phyloP scores from a whole-genome alignment of 2,888 invertebrate genomes.

The Caenorhabditis wallacei region DNA sequence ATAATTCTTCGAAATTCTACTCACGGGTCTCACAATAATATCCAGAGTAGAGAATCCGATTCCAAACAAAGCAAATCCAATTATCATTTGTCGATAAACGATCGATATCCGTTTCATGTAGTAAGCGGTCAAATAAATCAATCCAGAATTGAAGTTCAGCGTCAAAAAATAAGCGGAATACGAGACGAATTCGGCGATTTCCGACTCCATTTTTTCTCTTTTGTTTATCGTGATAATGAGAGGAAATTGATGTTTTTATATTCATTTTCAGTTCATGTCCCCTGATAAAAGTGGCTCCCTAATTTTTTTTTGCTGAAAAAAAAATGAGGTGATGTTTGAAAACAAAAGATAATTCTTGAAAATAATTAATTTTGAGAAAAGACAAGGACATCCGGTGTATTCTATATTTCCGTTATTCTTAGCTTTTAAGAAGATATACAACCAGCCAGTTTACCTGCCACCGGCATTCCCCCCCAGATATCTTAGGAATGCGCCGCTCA shows the following conservation, averaged over 20 bases:
- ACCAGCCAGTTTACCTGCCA: too few species aligned
- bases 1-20: neutral
- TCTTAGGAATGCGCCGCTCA: too few species aligned
- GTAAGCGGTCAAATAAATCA: slow-evolving; percentile 27
- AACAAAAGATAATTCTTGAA: neutral
- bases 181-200: slow-evolving; percentile 10
- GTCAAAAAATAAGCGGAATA: slow-evolving; percentile 15
- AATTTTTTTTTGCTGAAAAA: neutral
- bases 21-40: slow-evolving; percentile 44
- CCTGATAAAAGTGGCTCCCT: slow-evolving; percentile 2
- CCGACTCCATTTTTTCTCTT: slow-evolving; percentile 18
- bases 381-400: slow-evolving; percentile 10
- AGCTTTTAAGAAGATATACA: too few species aligned
- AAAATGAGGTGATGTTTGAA: neutral
- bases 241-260: neutral
- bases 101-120: slow-evolving; percentile 11
- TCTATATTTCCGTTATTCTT: neutral
- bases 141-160: neutral
- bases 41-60: slow-evolving; percentile 34
- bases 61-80: slow-evolving; percentile 34
- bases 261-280: neutral
- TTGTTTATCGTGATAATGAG: neutral
- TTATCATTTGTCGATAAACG: slow-evolving; percentile 23
- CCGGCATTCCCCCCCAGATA: too few species aligned
- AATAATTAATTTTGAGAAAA: neutral